Base-by-base conservation (phyloP, 2,888 invertebrate species). In the Ephialtes manifestator region DNA sequence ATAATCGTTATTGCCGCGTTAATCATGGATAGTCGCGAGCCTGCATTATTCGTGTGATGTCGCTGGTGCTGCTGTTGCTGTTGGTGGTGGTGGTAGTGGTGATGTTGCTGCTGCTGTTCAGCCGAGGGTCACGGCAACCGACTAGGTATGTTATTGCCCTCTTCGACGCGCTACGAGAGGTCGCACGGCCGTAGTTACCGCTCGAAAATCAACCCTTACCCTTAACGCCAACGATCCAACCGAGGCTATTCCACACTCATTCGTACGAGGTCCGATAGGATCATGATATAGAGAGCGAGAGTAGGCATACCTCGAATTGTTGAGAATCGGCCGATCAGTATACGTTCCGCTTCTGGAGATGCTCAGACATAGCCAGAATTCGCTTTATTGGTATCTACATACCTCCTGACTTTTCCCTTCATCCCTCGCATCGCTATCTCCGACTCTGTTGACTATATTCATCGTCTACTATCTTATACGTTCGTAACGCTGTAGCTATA, bases 1-100 rank as follows among this genome's bases (percentile, higher is more conserved):
- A 92, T 92, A 92, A 92, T 92, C 92, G 92, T 92, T 92, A 92
- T 92, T 92, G 92, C 93, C 89, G 88, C 92, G 93, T 92, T 92
- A 92, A 92, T 92, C 93, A 92, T 92, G 92, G 92, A 90, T 92
- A 91, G 92, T 91, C 91, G 90, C 89, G 90, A 85, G 81, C 83
- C 85, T 90, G 90, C 91, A 92, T 92, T 91, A 92, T 92, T 92
- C 90, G 88, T 89, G 89, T 88, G 87, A 88, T 88, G 84, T 48
- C 68, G 60, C 51, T 63, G 51, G 20, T 68, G 79, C 55, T 74
- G 46, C 71, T 35, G 46, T 55, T 60, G 60, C 28, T 53, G 53
- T 3, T 18, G 51, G n/a, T n/a, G 20, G 18, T 20, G 20, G 18
- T 18, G 53, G 3, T 18, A 18, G n/a, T n/a, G 20, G 18, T 20